phyloP scores from a whole-genome alignment of 2,888 invertebrate species.

The Chrysina gloriosa region DNA sequence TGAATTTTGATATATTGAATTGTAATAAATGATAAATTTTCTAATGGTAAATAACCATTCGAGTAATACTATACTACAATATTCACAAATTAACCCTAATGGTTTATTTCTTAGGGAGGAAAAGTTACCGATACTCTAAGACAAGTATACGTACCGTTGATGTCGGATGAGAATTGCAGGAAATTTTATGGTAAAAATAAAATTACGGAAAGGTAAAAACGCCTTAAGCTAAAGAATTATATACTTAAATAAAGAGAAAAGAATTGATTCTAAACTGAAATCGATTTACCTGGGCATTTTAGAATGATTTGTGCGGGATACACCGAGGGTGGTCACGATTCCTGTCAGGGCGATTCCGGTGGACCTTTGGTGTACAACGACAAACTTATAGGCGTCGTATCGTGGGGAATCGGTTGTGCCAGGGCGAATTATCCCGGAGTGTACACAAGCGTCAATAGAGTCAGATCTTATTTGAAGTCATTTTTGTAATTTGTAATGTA shows the following conservation, averaged over 20 bases:
- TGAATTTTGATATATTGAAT: too few relatives aligned
- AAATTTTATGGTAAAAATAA: conserved; percentile 42
- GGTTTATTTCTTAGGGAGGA: too few relatives aligned
- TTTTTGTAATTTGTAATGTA: too few relatives aligned
- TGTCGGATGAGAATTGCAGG: conserved; percentile 43
- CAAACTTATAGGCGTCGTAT: conserved; percentile 59
- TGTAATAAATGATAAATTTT: too few relatives aligned
- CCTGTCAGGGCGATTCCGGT: conserved; percentile 60
- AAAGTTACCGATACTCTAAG: conserved; percentile 34
- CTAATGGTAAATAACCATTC: too few relatives aligned
- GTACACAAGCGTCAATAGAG: conserved; percentile 52
- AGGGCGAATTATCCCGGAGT: conserved; percentile 57
- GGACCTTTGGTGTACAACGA: conserved; percentile 58
- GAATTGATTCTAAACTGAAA: background rate
- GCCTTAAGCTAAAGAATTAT: background rate
- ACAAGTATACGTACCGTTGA: conserved; percentile 44
- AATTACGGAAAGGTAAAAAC: conserved; percentile 36
- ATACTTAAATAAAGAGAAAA: background rate
- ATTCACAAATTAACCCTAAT: too few relatives aligned
- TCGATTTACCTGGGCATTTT: background rate
- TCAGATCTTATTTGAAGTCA: conserved; percentile 35
- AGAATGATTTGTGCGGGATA: conserved; percentile 42
- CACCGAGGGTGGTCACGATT: conserved; percentile 41
- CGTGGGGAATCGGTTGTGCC: conserved; percentile 63
- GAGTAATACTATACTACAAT: too few relatives aligned